Base-by-base conservation (phyloP, 2,113 vertebrate species). In the Cebus imitator region DNA sequence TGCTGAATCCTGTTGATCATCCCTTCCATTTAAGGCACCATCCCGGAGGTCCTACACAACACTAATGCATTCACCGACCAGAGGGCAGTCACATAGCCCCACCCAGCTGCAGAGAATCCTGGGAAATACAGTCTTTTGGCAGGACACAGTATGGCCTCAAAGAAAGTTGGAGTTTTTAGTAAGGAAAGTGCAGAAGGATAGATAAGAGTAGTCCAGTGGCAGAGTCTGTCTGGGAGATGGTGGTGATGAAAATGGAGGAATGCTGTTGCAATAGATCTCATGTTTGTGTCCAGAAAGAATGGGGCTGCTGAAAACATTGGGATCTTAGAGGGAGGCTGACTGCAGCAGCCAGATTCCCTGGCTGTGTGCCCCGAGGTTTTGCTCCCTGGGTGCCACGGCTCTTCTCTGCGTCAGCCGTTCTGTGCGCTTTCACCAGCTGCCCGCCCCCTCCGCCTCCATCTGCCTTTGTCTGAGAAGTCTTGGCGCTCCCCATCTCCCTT, bases 131-230 rank as follows among this genome's bases (percentile, higher is more conserved):
- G 61, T 50, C 37, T n/a, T 87, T 78, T 35, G 48, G 43, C 43
- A 40, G 21, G 3, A 57, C 45, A 80, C 20, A 20, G 35, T 61
- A 20, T 55, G 35, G 43, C 45, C 37, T 96, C 84, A 76, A 48
- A 70, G 66, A n/a, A 57, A 86, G 45, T 78, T 93, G 73, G 23
- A 82, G 23, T 93, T 94, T n/a, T 93, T 96, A 72, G 55, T 92
- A 70, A 85, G 76, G 32, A 78, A 79, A 45, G 78, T 66, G 35
- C 86, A 83, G 48, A 88, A 88, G 14, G 30, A n/a, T 73, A 25
- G 20, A 7, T 80, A 4, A 25, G 81, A 88, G 25, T 27, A 32
- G 80, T 23, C 72, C 14, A 5, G 66, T 82, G 83, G 48, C 55
- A 64, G 35, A 58, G 27, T 87, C 21, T 50, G 20, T 35, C 35